Conservation (phyloP, 2,888 invertebrate species). For the Empis stercorea region DNA sequence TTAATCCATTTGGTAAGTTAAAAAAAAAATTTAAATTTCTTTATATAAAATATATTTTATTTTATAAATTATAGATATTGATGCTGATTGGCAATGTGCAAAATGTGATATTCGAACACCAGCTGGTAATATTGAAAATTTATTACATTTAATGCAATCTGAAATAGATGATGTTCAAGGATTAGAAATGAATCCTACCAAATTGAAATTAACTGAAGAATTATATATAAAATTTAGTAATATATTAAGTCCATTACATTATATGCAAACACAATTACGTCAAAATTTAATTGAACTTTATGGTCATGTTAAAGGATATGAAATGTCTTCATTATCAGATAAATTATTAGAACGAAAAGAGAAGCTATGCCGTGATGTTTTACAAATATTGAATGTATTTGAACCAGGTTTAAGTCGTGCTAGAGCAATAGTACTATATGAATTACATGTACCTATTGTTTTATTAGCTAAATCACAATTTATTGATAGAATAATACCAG, state of each 20-base stretch:
- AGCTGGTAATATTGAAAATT: conserved; percentile 46
- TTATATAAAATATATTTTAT: background rate
- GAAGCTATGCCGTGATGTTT: conserved; percentile 54
- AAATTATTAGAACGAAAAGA: conserved; percentile 60
- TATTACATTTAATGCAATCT: conserved; percentile 49
- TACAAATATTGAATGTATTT: conserved; percentile 55
- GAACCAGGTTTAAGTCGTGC: conserved; percentile 67
- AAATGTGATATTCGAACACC: conserved; percentile 51
- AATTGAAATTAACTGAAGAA: conserved; percentile 52
- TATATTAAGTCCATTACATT: conserved; percentile 65
- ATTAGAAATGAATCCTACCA: conserved; percentile 43
- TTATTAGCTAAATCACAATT: conserved; percentile 54
- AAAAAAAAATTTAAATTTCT: background rate
- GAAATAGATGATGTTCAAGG: conserved; percentile 53
- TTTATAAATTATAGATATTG: conserved; percentile 15
- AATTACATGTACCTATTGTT: conserved; percentile 65
- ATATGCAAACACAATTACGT: conserved; percentile 51
- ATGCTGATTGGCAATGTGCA: conserved; percentile 28
- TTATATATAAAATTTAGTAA: conserved; percentile 48
- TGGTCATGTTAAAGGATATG: conserved; percentile 60
- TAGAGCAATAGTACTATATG: conserved; percentile 67
- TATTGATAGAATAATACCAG: conserved; percentile 43
- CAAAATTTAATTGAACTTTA: conserved; percentile 65
- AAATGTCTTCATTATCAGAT: conserved; percentile 57
- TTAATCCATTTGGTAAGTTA: conserved; percentile 50